phyloP scores from a whole-genome alignment of 2,888 invertebrate species.

The Zygaena filipendulae region DNA sequence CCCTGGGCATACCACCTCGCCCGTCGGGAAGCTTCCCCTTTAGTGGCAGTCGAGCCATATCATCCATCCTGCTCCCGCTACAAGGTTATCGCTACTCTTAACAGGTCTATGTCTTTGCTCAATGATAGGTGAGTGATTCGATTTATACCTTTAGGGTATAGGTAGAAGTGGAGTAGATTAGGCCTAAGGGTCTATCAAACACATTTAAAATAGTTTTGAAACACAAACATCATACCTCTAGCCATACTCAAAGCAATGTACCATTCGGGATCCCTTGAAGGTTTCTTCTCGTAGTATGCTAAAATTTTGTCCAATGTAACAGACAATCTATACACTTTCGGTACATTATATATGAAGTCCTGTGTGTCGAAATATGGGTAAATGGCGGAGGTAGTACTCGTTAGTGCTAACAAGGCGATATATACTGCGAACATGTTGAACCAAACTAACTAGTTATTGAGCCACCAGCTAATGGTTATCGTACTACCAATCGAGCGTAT shows the following conservation, averaged over 20 bases:
- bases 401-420: slow-evolving; percentile 29
- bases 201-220: too few species aligned
- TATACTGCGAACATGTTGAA: slow-evolving; percentile 40
- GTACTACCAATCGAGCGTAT: slow-evolving; percentile 6
- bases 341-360: slow-evolving; percentile 61
- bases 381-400: slow-evolving; percentile 27
- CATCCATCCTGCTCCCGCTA: too few species aligned
- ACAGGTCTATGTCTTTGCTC: too few species aligned
- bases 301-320: slow-evolving; percentile 49
- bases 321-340: slow-evolving; percentile 54
- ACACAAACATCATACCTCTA: slow-evolving; percentile 53
- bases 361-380: slow-evolving; percentile 62
- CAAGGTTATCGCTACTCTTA: too few species aligned
- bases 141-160: too few species aligned
- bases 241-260: slow-evolving; percentile 47
- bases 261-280: slow-evolving; percentile 61
- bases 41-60: too few species aligned
- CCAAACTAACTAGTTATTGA: slow-evolving; percentile 26
- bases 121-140: too few species aligned
- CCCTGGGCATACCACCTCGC: too few species aligned
- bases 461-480: too few species aligned
- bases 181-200: too few species aligned
- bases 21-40: too few species aligned
- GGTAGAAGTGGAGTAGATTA: too few species aligned
- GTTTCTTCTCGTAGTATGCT: slow-evolving; percentile 51